Evolutionary conservation across 2,888 invertebrate species (phyloP).

Genomic region (Mechanitis mazaeus): DNA sequence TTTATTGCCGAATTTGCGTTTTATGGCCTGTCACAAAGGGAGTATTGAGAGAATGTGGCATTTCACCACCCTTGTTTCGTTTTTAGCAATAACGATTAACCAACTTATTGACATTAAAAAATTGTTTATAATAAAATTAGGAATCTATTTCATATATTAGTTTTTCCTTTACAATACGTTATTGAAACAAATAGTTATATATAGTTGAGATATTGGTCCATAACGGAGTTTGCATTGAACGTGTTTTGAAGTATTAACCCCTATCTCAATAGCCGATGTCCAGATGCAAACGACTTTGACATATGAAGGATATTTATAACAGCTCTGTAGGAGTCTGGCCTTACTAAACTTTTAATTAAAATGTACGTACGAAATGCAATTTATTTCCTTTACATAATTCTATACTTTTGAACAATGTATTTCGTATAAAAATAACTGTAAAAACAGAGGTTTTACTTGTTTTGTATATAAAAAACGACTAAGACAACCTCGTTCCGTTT

Average conservation of each 20-base stretch:
- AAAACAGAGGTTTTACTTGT: not conserved
- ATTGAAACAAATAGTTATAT: constrained; percentile 7
- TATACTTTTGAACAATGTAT: not conserved
- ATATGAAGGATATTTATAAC: constrained; percentile 74
- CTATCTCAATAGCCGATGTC: constrained; percentile 65
- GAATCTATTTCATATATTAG: not conserved
- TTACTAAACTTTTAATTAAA: constrained; percentile 7
- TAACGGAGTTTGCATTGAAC: constrained; percentile 29
- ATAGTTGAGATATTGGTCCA: constrained; percentile 22
- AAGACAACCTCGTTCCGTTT: constrained; percentile 40
- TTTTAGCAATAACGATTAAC: constrained; percentile 41
- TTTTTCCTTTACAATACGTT: constrained; percentile 15
- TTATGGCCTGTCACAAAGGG: constrained; percentile 68
- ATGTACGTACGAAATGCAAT: not conserved
- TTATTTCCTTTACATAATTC: not conserved
- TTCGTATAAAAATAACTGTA: not conserved
- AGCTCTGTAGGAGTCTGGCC: constrained; percentile 25
- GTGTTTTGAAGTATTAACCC: constrained; percentile 56
- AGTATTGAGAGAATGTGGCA: constrained; percentile 62
- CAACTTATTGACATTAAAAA: constrained; percentile 26
- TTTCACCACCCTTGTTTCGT: constrained; percentile 51
- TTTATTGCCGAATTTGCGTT: constrained; percentile 76
- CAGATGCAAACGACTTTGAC: constrained; percentile 76
- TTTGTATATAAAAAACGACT: constrained; percentile 4
- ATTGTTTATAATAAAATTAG: not conserved